Conservation (phyloP, 2,797 vertebrate genomes). For the Malacoctenus gilli region DNA sequence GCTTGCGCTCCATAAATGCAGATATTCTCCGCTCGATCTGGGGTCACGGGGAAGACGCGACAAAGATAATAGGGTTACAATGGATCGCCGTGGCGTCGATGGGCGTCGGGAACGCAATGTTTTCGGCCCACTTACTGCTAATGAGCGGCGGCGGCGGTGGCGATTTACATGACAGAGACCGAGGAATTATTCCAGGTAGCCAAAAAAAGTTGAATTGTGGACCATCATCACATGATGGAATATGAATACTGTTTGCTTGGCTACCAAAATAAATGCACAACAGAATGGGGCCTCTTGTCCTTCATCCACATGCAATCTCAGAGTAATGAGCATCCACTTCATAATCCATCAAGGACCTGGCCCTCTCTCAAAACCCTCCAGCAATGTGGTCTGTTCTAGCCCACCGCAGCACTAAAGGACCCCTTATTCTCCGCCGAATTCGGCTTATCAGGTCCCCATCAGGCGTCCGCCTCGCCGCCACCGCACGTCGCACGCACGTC, state of each 20-base stretch:
- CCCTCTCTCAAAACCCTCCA: slow-evolving; percentile 83
- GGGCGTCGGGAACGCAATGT: slow-evolving; percentile 67
- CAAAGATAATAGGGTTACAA: slow-evolving; percentile 61
- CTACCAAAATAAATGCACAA: slow-evolving; percentile 83
- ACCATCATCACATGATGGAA: slow-evolving; percentile 67
- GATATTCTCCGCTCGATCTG: slow-evolving; percentile 99
- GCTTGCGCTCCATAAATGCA: slow-evolving; percentile 99
- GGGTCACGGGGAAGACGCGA: slow-evolving; percentile 62
- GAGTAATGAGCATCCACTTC: slow-evolving; percentile 88
- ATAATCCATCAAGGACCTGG: slow-evolving; percentile 84
- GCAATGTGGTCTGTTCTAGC: slow-evolving; percentile 77
- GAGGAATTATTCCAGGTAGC: slow-evolving; percentile 71
- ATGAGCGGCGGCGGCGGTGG: slow-evolving; percentile 36
- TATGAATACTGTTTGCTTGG: slow-evolving; percentile 80
- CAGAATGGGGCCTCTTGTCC: slow-evolving; percentile 82
- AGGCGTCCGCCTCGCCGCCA: slow-evolving; percentile 65
- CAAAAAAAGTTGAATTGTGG: slow-evolving; percentile 66
- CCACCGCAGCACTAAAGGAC: slow-evolving; percentile 73
- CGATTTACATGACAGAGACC: slow-evolving; percentile 51
- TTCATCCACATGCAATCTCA: slow-evolving; percentile 86
- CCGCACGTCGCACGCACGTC: slow-evolving; percentile 69
- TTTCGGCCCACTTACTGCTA: slow-evolving; percentile 57
- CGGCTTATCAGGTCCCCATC: slow-evolving; percentile 74
- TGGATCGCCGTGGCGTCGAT: slow-evolving; percentile 71
- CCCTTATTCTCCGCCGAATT: slow-evolving; percentile 75